A percentile compares a stretch with the other conserved stretches of the same genome.
phyloP scores from a whole-genome alignment of 2,888 invertebrate species.

The Xanthia icteritia region DNA sequence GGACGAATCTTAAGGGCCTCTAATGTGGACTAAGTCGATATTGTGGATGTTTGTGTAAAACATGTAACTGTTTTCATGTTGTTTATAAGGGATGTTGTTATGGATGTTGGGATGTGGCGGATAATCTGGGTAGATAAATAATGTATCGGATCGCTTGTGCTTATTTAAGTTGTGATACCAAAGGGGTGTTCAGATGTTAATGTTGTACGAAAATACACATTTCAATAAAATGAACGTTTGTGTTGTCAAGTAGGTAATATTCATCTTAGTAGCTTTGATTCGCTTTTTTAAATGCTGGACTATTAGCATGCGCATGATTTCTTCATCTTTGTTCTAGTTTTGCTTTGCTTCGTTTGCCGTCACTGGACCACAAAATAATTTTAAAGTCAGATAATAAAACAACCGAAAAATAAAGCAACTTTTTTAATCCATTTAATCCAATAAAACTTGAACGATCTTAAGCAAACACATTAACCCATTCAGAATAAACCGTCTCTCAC shows the following conservation, averaged over 20 bases:
- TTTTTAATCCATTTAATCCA: not conserved
- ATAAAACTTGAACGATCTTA: not conserved
- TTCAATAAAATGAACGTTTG: not conserved
- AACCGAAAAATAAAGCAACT: not conserved
- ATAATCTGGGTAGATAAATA: slow-evolving; percentile 58
- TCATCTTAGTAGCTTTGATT: not conserved
- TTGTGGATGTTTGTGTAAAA: slow-evolving; percentile 63
- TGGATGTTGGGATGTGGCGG: slow-evolving; percentile 43
- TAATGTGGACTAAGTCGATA: slow-evolving; percentile 69
- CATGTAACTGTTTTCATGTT: slow-evolving; percentile 61
- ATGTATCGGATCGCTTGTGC: slow-evolving; percentile 25
- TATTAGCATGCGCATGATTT: not conserved
- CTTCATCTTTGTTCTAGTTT: not conserved
- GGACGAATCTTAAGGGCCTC: slow-evolving; percentile 73
- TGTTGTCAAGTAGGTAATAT: not conserved
- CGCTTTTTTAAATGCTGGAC: not conserved
- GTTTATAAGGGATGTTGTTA: slow-evolving; percentile 57
- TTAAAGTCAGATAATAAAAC: too few relatives aligned
- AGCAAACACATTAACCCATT: not conserved
- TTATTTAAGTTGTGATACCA: slow-evolving; percentile 24
- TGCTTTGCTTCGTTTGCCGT: too few relatives aligned
- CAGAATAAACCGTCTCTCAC: slow-evolving; percentile 5
- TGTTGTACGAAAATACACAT: not conserved
- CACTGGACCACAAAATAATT: too few relatives aligned
- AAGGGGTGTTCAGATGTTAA: slow-evolving; percentile 21